Base-by-base conservation (phyloP, 2,113 vertebrate genomes). In the Odontophorus gujanensis region DNA sequence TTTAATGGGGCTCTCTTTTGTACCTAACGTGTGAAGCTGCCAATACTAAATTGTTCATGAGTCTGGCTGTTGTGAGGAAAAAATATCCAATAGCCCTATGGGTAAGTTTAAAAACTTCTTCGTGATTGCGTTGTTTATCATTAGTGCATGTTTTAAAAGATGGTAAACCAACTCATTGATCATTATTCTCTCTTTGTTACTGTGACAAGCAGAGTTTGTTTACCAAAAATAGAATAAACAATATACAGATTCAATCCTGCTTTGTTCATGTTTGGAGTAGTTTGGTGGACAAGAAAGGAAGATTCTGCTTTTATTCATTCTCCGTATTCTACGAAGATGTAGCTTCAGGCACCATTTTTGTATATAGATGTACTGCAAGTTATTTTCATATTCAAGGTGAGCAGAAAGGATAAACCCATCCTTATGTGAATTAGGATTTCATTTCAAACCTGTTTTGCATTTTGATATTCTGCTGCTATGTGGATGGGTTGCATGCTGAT, bases 1-100 rank as follows among this genome's bases (percentile, higher is more conserved):
- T 81, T 84, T 81, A 91, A 85, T 88, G 45, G 61, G 86, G 21
- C 93, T 83, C 55, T 84, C 21, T 15, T 72, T 83, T 79, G 73
- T 65, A 95, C 48, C 11, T 72, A 88, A 84, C 13, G 15, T 8
- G 21, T 62, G 57, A 87, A 85, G 48, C 50, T 81, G 62, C 45
- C 34, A n/a, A 32, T 84, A 61, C 6, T 3, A 51, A 74, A 48
- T 65, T 65, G 34, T 85, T 93, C 14, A 11, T 47, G 38, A 79
- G 51, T 51, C 61, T 83, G 16, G 18, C 67, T 3, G 61, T 72
- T 71, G 9, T 24, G 38, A 73, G 53, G 71, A 76, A 65, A 20
- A 53, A 87, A 87, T 67, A 92, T 21, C 5, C 38, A 11, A 3
- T 53, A 26, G 61, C 57, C 21, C 26, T 79, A 19, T 18, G n/a